phyloP scores from a whole-genome alignment of 2,888 invertebrate genomes.

The Aspidiotus destructor region DNA sequence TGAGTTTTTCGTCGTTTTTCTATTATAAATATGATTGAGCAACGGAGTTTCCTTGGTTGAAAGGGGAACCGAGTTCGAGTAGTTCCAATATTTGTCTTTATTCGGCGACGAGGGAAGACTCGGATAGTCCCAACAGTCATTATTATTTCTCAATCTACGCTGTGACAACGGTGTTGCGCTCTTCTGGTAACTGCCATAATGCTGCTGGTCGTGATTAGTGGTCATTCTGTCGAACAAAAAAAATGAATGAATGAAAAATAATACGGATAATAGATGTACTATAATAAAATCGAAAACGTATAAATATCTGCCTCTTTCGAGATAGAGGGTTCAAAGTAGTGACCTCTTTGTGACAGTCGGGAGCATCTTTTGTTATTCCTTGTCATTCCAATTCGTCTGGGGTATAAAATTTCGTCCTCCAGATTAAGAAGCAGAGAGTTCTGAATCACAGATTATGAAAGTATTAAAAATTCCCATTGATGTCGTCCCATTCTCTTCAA shows the following conservation, averaged over 20 bases:
- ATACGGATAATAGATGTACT: slow-evolving; percentile 3
- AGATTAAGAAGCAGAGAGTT: too few species aligned
- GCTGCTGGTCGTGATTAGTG: background rate
- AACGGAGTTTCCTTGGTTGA: slow-evolving; percentile 38
- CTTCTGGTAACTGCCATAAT: background rate
- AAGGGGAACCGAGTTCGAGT: background rate
- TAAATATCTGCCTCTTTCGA: background rate
- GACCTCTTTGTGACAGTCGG: too few species aligned
- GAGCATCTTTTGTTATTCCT: too few species aligned
- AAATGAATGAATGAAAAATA: too few species aligned
- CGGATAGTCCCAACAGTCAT: slow-evolving; percentile 45
- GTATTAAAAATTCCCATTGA: too few species aligned
- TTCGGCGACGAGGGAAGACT: slow-evolving; percentile 59
- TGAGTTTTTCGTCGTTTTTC: slow-evolving; percentile 12
- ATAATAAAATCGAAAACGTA: background rate
- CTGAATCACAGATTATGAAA: too few species aligned
- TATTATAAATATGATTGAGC: slow-evolving; percentile 29
- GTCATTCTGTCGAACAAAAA: slow-evolving; percentile 10
- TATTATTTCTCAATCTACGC: slow-evolving; percentile 38
- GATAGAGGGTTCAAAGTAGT: too few species aligned
- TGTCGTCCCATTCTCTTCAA: too few species aligned
- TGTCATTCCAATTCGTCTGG: too few species aligned
- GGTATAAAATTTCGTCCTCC: too few species aligned
- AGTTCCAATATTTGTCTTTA: slow-evolving; percentile 33
- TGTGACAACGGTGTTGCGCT: slow-evolving; percentile 12